Evolutionary conservation across 2,888 invertebrate genomes (phyloP).

Genomic region (Scaptomyza parva): DNA sequence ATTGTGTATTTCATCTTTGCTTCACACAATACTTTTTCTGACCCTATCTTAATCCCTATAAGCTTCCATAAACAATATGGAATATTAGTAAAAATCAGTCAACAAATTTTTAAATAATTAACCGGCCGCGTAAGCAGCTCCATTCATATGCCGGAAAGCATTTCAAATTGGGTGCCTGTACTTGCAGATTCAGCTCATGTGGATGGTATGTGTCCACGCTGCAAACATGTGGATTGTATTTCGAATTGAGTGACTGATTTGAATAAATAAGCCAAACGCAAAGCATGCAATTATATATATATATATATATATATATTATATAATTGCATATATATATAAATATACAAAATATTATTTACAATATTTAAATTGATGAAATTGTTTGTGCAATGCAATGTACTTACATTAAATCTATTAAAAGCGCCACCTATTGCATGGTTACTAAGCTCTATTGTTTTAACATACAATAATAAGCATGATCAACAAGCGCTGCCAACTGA

Average conservation of each 20-base stretch:
- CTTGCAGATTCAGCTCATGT: conserved; percentile 55
- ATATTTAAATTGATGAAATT: no score
- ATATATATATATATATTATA: not conserved
- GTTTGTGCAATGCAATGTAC: no score
- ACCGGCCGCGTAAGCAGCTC: not conserved
- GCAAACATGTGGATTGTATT: conserved; percentile 40
- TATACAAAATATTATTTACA: no score
- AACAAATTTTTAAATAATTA: no score
- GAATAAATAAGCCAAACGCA: no score
- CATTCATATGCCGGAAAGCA: not conserved
- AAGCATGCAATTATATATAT: not conserved
- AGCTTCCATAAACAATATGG: no score
- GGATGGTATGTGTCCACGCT: conserved; percentile 40
- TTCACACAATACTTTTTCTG: no score
- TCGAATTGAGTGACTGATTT: not conserved
- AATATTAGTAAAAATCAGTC: no score
- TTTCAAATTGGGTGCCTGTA: not conserved
- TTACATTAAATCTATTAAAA: not conserved
- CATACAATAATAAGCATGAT: conserved; percentile 11
- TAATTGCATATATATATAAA: no score
- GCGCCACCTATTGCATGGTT: not conserved
- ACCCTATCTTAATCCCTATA: no score
- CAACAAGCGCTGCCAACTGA: not conserved
- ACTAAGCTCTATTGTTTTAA: not conserved
- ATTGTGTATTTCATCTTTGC: no score